Conservation (phyloP, 2,888 invertebrate genomes). For the Ormyrus pomaceus region DNA sequence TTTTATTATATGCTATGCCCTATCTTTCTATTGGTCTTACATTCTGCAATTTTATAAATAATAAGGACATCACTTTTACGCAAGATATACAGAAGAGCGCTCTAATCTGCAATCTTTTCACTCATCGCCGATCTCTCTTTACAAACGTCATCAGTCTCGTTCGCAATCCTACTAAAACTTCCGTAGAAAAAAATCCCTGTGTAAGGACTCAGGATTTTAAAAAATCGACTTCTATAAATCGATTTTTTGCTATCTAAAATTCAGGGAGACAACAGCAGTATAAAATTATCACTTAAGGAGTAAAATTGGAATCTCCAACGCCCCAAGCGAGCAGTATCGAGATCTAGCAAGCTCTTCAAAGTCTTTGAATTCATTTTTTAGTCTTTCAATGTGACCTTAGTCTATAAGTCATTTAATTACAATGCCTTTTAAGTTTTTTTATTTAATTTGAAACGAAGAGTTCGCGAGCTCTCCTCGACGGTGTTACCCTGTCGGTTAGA, state of each 20-base stretch:
- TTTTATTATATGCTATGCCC: conserved; percentile 33
- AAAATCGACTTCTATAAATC: conserved; percentile 10
- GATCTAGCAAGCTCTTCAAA: conserved; percentile 45
- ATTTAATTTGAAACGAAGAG: conserved; percentile 14
- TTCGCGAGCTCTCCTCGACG: conserved; percentile 27
- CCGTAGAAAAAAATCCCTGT: conserved; percentile 41
- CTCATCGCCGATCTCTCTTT: conserved; percentile 11
- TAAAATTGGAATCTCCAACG: conserved; percentile 39
- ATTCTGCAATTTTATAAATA: conserved; percentile 41
- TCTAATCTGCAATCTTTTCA: conserved; percentile 32
- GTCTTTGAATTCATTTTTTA: conserved; percentile 44
- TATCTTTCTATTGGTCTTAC: conserved; percentile 27
- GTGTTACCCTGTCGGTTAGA: conserved; percentile 1
- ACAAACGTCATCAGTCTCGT: conserved; percentile 43
- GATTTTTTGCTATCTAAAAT: conserved; percentile 40
- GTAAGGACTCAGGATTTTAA: neutral
- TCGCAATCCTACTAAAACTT: conserved; percentile 44
- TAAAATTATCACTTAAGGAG: conserved; percentile 49
- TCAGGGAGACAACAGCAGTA: conserved; percentile 31
- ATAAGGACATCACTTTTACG: conserved; percentile 46
- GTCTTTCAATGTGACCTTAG: conserved; percentile 43
- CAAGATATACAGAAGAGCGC: conserved; percentile 40
- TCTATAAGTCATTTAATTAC: conserved; percentile 14
- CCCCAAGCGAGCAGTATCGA: conserved; percentile 1
- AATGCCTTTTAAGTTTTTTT: conserved; percentile 19